A percentile compares a stretch with the other conserved stretches of the same genome.
Evolutionary conservation across 2,113 vertebrate species (phyloP).

Genomic region (Eleginops maclovinus): DNA sequence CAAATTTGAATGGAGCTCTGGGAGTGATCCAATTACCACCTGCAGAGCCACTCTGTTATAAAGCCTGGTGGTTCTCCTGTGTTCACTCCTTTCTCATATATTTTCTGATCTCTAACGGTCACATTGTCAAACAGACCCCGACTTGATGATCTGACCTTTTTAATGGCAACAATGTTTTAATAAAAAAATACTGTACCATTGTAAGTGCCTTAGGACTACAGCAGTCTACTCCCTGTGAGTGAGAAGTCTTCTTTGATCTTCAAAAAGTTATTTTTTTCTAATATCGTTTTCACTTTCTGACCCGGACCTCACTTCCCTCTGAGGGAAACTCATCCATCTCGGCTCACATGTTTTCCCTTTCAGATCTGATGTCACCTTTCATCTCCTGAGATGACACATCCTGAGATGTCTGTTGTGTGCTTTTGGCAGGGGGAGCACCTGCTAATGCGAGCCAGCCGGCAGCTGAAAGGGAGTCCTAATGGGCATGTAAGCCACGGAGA

Average conservation of each 20-base stretch:
- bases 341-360: slow-evolving; percentile 13
- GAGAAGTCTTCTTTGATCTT: slow-evolving; percentile 13
- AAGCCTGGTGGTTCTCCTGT: not conserved
- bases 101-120: slow-evolving; percentile 21
- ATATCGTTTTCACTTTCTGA: not conserved
- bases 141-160: slow-evolving; percentile 10
- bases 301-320: not conserved
- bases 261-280: slow-evolving; percentile 15
- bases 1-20: not conserved
- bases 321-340: slow-evolving; percentile 30
- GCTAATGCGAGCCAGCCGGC: slow-evolving; percentile 30
- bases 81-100: not conserved
- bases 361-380: slow-evolving; percentile 41
- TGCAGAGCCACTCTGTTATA: not conserved
- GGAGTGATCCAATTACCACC: not conserved
- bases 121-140: not conserved
- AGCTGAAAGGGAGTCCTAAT: slow-evolving; percentile 43
- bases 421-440: slow-evolving; percentile 15
- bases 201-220: not conserved
- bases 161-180: not conserved
- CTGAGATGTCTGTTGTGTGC: slow-evolving; percentile 5
- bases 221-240: not conserved
- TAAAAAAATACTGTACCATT: not conserved
- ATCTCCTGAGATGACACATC: slow-evolving; percentile 23
- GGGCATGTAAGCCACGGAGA: slow-evolving; percentile 10